These are phyloP conservation scores for Saccopteryx leptura DNA, from an alignment of 2,113 vertebrate genomes.

Conservation along the genomic window DNA sequence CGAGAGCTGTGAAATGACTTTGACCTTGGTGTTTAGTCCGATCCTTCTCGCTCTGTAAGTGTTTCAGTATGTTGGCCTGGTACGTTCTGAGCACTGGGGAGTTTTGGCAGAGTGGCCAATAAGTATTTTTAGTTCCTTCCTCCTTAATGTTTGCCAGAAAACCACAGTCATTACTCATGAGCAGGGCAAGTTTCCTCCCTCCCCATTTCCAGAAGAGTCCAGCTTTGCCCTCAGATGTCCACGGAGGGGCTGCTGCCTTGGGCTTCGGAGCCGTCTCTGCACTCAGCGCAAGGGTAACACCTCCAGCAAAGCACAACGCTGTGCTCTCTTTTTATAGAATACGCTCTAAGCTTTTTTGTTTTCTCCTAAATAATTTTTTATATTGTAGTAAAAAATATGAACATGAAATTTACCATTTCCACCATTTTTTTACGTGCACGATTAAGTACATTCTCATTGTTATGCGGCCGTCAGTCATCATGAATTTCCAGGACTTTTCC, in stretches of 20 bases:
- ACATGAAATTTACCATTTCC: not conserved
- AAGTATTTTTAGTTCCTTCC: constrained; percentile 85
- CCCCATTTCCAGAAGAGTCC: constrained; percentile 14
- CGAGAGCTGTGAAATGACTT: not conserved
- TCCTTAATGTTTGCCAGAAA: constrained; percentile 79
- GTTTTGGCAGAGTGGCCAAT: constrained; percentile 77
- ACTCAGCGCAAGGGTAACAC: not conserved
- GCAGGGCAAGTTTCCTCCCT: constrained; percentile 25
- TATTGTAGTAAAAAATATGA: not conserved
- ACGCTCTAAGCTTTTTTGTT: not conserved
- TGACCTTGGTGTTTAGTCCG: constrained; percentile 68
- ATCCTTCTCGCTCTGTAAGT: constrained; percentile 27
- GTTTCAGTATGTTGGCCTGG: constrained; percentile 69
- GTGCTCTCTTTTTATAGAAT: not conserved
- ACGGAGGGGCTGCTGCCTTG: not conserved
- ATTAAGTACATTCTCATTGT: rapidly evolving
- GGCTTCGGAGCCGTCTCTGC: not conserved
- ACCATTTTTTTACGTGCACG: not conserved
- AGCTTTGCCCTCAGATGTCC: constrained; percentile 33
- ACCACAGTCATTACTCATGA: constrained; percentile 73
- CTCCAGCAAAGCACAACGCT: not conserved
- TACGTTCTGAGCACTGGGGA: constrained; percentile 64
- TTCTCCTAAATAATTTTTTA: not conserved
- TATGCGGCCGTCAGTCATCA: rapidly evolving
- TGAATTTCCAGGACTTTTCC: not conserved